Evolutionary conservation across 1,140 invertebrate genomes (phyloP), one percentile per base, ranked within the genome.

Genomic region (Ostrea edulis): DNA sequence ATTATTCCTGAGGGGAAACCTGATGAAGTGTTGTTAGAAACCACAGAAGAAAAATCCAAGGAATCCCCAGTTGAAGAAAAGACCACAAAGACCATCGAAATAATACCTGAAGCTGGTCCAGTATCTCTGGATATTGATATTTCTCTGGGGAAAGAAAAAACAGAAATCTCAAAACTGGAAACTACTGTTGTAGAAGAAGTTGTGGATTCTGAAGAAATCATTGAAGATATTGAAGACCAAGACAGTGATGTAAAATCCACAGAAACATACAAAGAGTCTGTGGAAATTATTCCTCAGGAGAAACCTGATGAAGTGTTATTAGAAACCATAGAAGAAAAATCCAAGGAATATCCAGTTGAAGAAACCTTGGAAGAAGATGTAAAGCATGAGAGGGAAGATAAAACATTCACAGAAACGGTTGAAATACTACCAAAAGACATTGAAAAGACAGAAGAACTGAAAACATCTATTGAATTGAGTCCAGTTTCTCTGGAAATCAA

Each of bases 201-300:
- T 17, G 68, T 90, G n/a, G 85, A 88, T 58, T 85, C 85, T n/a
- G 81, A 84, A 44, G 65, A 54, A 20, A 65, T 62, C 29, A 53
- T 53, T 55, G 53, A 52, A n/a, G 82, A 83, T 51, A 9, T 44
- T 14, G 22, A 51, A 58, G 82, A 88, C 4, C 44, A 54, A 77
- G 22, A 65, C 35, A 82, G 85, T 17, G 87, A 52, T 44, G 14
- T 62, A 65, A 51, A 29, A 52, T 58, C 81, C 44, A 53, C 20
- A 22, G 86, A 87, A 52, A 55, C 82, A 20, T 84, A 55, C 87
- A 85, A 77, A 81, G 62, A 88, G 51, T 71, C 87, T 29, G 71
- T 88, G 17, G 87, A 88, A 81, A 17, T 81, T 17, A 53, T 88
- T 17, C 82, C 65, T 8, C 65, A 88, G 53, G 55, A 4, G 9